Evolutionary conservation across 2,113 vertebrate genomes (phyloP).

Genomic region (Seriola quinqueradiata): DNA sequence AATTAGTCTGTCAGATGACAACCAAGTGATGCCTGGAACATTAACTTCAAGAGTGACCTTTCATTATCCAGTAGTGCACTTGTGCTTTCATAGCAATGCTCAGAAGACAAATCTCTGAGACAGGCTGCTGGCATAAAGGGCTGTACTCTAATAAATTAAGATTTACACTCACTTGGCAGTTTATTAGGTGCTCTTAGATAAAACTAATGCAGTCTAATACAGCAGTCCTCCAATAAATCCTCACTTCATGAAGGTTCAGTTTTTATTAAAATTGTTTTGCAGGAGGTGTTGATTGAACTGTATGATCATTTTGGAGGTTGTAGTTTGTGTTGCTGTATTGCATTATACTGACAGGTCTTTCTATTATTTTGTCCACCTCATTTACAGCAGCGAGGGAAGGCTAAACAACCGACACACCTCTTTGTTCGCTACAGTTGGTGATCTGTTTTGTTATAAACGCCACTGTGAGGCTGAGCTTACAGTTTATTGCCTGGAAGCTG

Average conservation of each 20-base stretch:
- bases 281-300: background rate
- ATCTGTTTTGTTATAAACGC: background rate
- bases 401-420: background rate
- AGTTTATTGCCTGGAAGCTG: constrained; percentile 15
- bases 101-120: constrained; percentile 11
- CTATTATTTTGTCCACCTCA: background rate
- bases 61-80: constrained; percentile 35
- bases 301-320: background rate
- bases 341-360: background rate
- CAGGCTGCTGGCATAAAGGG: background rate
- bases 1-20: constrained; percentile 28
- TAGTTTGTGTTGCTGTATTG: background rate
- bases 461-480: constrained; percentile 8
- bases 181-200: background rate
- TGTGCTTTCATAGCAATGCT: constrained; percentile 24
- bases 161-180: background rate
- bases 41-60: constrained; percentile 32
- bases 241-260: background rate
- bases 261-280: background rate
- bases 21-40: constrained; percentile 7
- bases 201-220: background rate
- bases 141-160: background rate
- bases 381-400: background rate
- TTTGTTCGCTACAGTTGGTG: background rate
- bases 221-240: background rate